Conservation (phyloP, 2,113 vertebrate species). For the Procapra przewalskii region DNA sequence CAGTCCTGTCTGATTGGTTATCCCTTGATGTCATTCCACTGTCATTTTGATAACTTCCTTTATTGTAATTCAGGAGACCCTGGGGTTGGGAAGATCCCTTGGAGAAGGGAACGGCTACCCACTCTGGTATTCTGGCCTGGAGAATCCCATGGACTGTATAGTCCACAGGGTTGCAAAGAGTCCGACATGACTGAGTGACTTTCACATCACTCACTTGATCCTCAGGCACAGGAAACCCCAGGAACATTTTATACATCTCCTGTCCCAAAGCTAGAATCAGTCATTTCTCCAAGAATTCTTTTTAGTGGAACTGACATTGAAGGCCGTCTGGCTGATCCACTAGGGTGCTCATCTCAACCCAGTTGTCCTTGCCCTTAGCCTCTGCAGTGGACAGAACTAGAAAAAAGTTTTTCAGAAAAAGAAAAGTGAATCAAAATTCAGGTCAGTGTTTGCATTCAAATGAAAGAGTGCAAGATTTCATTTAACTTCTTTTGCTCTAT, state of each 20-base stretch:
- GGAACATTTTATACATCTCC: neutral
- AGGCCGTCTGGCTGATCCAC: neutral
- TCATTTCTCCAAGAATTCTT: neutral
- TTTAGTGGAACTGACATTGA: neutral
- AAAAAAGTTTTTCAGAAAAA: neutral
- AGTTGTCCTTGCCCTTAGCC: neutral
- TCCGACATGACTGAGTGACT: neutral
- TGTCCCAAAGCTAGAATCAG: neutral
- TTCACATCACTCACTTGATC: neutral
- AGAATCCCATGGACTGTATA: neutral
- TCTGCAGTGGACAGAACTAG: neutral
- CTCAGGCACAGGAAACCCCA: neutral
- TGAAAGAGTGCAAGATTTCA: neutral
- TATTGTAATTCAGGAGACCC: neutral
- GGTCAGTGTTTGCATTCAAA: neutral
- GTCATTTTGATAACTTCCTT: neutral
- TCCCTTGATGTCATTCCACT: neutral
- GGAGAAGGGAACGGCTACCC: neutral
- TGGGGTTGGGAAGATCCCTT: neutral
- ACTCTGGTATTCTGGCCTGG: neutral
- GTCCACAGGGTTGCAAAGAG: neutral
- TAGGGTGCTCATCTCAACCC: neutral
- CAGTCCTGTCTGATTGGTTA: neutral
- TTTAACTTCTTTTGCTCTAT: neutral
- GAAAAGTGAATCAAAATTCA: neutral